These are phyloP conservation scores for Perizoma flavofasciatum DNA, from an alignment of 2,888 invertebrate genomes.

Conservation along the genomic window DNA sequence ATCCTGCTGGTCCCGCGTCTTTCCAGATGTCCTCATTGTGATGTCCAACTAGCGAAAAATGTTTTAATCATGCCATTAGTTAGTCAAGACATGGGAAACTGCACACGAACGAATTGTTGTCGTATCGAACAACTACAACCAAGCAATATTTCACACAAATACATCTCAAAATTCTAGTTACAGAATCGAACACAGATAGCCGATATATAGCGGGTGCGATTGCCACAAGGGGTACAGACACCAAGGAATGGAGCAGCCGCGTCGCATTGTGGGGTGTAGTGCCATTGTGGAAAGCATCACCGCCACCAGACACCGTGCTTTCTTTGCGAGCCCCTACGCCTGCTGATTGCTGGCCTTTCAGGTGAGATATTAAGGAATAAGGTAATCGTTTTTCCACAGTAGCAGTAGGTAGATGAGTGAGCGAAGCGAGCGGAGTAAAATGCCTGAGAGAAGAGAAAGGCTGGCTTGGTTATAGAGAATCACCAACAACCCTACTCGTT, in stretches of 20 bases:
- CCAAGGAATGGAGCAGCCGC: conserved; percentile 64
- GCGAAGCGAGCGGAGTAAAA: too few relatives aligned
- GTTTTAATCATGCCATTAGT: too few relatives aligned
- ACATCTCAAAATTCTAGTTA: conserved; percentile 2
- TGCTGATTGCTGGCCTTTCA: conserved; percentile 77
- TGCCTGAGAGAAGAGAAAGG: too few relatives aligned
- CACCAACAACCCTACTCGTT: background rate
- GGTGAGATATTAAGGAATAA: conserved; percentile 45
- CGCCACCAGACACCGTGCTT: conserved; percentile 68
- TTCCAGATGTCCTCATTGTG: too few relatives aligned
- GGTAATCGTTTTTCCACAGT: too few relatives aligned
- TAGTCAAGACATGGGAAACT: too few relatives aligned
- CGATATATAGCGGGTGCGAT: conserved; percentile 52
- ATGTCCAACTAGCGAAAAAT: too few relatives aligned
- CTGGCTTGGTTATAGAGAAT: too few relatives aligned
- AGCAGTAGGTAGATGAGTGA: background rate
- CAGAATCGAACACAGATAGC: conserved; percentile 23
- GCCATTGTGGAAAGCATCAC: conserved; percentile 67
- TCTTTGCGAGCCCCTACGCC: conserved; percentile 64
- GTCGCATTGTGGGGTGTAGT: conserved; percentile 70
- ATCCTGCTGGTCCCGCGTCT: too few relatives aligned
- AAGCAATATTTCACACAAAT: background rate
- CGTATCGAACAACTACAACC: too few relatives aligned
- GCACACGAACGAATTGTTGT: too few relatives aligned
- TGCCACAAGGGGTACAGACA: conserved; percentile 57